Conservation (phyloP, 2,797 vertebrate species). For the Carapus acus region DNA sequence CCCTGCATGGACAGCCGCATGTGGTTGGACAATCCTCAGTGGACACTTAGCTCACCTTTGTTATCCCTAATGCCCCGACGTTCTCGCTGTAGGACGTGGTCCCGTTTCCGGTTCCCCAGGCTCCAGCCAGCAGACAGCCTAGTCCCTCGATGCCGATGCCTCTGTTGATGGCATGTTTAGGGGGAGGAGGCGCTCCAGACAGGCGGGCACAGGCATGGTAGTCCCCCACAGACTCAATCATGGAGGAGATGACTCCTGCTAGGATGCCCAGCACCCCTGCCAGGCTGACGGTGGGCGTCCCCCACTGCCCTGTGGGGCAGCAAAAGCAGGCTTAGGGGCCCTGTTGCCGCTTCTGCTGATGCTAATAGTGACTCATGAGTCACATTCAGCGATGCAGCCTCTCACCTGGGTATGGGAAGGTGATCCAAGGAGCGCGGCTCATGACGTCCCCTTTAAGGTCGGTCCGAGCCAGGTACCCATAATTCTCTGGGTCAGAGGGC, state of each 20-base stretch:
- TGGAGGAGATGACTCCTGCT: slow-evolving; percentile 90
- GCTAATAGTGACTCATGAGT: too few relatives aligned
- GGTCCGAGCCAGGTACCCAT: slow-evolving; percentile 86
- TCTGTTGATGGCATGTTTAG: slow-evolving; percentile 86
- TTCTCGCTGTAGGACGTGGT: slow-evolving; percentile 98
- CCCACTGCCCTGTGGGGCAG: slow-evolving; percentile 92
- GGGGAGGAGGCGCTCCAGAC: slow-evolving; percentile 86
- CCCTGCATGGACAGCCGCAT: too few relatives aligned
- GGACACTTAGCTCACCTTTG: slow-evolving; percentile 88
- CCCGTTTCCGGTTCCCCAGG: slow-evolving; percentile 93
- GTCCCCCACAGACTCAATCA: slow-evolving; percentile 95
- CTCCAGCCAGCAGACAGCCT: slow-evolving; percentile 89
- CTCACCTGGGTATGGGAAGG: slow-evolving; percentile 90
- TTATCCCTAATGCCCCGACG: slow-evolving; percentile 88
- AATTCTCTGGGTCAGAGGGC: slow-evolving; percentile 69
- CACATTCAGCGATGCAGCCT: background rate
- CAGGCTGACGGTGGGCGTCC: slow-evolving; percentile 84
- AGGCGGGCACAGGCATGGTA: slow-evolving; percentile 93
- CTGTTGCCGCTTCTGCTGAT: too few relatives aligned
- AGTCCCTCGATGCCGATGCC: slow-evolving; percentile 93
- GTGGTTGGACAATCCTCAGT: too few relatives aligned
- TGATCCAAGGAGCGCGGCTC: slow-evolving; percentile 83
- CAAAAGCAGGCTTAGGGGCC: too few relatives aligned
- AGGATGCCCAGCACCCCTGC: slow-evolving; percentile 92
- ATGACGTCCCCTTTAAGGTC: slow-evolving; percentile 82